Base-by-base conservation (phyloP, 2,113 vertebrate species). In the Empidonax alnorum region DNA sequence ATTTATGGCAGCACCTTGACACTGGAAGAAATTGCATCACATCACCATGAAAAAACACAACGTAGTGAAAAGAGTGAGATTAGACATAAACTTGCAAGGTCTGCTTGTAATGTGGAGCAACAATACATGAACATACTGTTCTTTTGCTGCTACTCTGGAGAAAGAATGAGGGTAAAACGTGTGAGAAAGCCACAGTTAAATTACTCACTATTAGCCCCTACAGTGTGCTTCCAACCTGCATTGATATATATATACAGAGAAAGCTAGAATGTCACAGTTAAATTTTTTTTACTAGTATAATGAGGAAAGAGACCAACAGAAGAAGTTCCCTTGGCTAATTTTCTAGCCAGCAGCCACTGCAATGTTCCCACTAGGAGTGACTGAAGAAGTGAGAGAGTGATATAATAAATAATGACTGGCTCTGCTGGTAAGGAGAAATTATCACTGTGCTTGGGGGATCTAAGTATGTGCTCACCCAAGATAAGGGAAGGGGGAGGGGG, bases 211-310 rank as follows among this genome's bases (percentile, higher is more conserved):
- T 98, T 98, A 98, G 97, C 97, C 97, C 97, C 97, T 95, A 80
- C 89, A 97, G 97, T 97, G 97, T 98, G 96, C 96, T 98, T 97
- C 95, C 92, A 97, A 95, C 94, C 84, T 90, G 80, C 55, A 2
- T 83, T 94, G 92, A 93, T 80, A 95, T 96, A 95, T 94, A 92
- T 84, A 86, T 78, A 95, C 46, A 88, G 93, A 88, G 89, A 97
- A 84, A 90, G 91, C 31, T 41, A 97, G 96, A 97, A 92, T 95
- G 96, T 97, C 97, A 97, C 97, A 96, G 97, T 97, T 97, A 98
- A 97, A 96, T 94, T 98, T 98, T 98, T 97, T 97, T 97, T 96
- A 97, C 97, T 98, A 97, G 94, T 97, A 98, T 98, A 98, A 98
- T 97, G 97, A 98, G 97, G 93, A 96, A 97, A 96, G 98, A 97